Evolutionary conservation across 2,888 invertebrate genomes (phyloP), one percentile per base, ranked within the genome.

Genomic region (Xestia xanthographa): DNA sequence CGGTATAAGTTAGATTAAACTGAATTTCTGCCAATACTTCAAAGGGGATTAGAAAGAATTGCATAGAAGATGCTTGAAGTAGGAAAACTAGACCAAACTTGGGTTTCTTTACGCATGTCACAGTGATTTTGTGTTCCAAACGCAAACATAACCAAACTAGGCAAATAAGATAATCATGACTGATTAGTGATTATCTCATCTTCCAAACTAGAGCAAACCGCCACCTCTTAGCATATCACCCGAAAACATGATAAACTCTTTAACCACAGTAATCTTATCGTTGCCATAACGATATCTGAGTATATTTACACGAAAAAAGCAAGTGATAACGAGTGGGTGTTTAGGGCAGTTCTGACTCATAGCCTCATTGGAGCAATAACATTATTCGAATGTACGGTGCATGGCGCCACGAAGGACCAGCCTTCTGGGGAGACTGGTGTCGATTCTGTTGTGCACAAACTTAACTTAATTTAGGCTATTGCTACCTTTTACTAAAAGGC

Each of bases 281-380:
- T 75, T 81, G 56, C 77, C 70, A 83, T 80, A 81, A 84, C 84
- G 83, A 87, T 87, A 89, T 88, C 84, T 79, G 76, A 81, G 79
- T 79, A 74, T 73, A 60, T 58, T 58, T 89, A 88, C 86, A 84
- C 85, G 86, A 89, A 77, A 87, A 87, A 88, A 84, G 81, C 77
- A 80, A 86, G 79, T 80, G 85, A 80, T 75, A n/a, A n/a, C n/a
- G n/a, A n/a, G n/a, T n/a, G n/a, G n/a, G n/a, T n/a, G n/a, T n/a
- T n/a, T n/a, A n/a, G n/a, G n/a, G n/a, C n/a, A n/a, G n/a, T n/a
- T n/a, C n/a, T n/a, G n/a, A n/a, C n/a, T n/a, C n/a, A n/a, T n/a
- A n/a, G n/a, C n/a, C n/a, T n/a, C n/a, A n/a, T n/a, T n/a, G n/a
- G n/a, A n/a, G n/a, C n/a, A n/a, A n/a, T n/a, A n/a, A n/a, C n/a